These are phyloP conservation scores for Ecdyonurus torrentis DNA, from an alignment of 2,888 invertebrate species.

Conservation along the genomic window DNA sequence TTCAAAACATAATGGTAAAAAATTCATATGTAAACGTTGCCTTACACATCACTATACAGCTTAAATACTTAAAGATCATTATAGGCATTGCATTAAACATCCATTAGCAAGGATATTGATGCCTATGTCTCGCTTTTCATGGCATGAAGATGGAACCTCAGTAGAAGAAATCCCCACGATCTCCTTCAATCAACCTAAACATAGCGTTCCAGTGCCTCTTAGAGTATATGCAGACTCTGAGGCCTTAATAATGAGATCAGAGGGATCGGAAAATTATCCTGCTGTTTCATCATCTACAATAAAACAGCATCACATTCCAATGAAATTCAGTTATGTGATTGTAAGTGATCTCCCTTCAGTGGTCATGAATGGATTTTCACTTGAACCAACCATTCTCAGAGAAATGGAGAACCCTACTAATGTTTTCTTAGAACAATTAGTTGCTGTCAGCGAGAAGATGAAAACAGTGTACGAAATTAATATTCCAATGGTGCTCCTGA, in stretches of 20 bases:
- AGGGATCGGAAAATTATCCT: background rate
- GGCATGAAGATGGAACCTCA: background rate
- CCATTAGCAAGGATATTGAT: background rate
- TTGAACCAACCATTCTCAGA: background rate
- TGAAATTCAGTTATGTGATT: background rate
- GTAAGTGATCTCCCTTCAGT: background rate
- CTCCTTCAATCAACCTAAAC: background rate
- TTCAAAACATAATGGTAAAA: background rate
- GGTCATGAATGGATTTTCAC: background rate
- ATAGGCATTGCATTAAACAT: background rate
- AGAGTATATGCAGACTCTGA: background rate
- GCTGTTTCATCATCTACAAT: background rate
- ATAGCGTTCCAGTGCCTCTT: background rate
- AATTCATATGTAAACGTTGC: background rate
- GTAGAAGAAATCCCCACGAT: too few species aligned
- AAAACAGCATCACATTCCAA: background rate
- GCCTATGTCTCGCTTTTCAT: background rate
- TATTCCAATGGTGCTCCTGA: background rate
- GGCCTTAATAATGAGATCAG: background rate
- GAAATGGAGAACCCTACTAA: background rate
- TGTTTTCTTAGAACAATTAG: background rate
- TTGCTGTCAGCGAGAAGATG: background rate
- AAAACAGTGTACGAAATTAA: background rate
- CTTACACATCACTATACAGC: background rate
- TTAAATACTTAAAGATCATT: background rate